Evolutionary conservation across 2,113 vertebrate genomes (phyloP).

Genomic region (Galemys pyrenaicus): DNA sequence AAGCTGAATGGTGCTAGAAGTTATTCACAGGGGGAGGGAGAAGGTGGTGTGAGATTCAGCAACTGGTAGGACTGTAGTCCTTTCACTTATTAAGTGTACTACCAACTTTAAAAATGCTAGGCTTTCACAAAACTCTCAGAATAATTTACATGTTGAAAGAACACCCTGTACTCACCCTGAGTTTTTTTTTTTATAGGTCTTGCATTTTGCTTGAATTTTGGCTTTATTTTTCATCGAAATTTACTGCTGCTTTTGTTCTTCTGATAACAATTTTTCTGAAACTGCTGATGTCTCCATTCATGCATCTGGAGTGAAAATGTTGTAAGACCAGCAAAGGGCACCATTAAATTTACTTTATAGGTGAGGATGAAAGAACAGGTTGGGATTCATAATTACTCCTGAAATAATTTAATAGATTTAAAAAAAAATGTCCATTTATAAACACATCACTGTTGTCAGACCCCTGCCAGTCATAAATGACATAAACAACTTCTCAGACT

Average conservation of each 20-base stretch:
- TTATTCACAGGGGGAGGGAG: background rate
- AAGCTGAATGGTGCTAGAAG: background rate
- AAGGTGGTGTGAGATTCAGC: background rate
- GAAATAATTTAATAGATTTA: conserved; percentile 52
- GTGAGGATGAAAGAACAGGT: background rate
- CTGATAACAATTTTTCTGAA: background rate
- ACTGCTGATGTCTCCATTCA: background rate
- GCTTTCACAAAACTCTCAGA: background rate
- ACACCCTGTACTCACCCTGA: background rate
- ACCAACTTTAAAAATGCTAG: background rate
- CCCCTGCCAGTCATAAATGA: background rate
- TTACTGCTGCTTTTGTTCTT: background rate
- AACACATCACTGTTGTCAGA: background rate
- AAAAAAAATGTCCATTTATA: background rate
- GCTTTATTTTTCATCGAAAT: background rate
- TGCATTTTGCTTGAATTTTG: background rate
- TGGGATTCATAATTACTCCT: background rate
- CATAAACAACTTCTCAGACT: background rate
- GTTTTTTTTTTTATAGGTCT: background rate
- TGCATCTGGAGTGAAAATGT: background rate
- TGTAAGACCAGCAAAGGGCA: background rate
- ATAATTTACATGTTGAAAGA: background rate
- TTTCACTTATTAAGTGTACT: background rate
- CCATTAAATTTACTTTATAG: background rate
- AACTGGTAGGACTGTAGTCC: background rate